Conservation (phyloP, 2,888 invertebrate species). For the Dione juno region DNA sequence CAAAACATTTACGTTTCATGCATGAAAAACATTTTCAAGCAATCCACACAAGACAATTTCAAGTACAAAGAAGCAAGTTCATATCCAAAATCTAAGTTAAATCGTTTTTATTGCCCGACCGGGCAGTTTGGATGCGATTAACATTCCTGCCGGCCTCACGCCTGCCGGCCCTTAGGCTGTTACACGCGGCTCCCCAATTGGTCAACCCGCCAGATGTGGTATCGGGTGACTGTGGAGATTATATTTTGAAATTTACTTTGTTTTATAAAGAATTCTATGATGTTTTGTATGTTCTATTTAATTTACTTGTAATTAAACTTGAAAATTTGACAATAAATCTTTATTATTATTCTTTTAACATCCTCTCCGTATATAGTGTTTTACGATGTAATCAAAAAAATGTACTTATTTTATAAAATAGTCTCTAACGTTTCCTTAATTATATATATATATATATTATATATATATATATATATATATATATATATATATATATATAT, state of each 20-base stretch:
- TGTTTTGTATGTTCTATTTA: not conserved
- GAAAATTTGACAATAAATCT: not conserved
- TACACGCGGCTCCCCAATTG: conserved; percentile 30
- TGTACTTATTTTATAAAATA: too few species aligned
- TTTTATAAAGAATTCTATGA: not conserved
- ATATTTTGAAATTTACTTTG: conserved; percentile 27
- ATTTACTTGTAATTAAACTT: not conserved
- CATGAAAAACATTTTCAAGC: not conserved
- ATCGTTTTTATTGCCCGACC: conserved; percentile 54
- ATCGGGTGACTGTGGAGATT: conserved; percentile 20
- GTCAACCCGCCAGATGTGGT: conserved; percentile 28
- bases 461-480: too few species aligned
- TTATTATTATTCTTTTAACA: too few species aligned
- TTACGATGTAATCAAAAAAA: too few species aligned
- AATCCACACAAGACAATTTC: not conserved
- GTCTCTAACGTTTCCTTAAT: too few species aligned
- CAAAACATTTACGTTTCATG: too few species aligned
- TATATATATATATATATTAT: too few species aligned
- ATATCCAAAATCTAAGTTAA: conserved; percentile 60
- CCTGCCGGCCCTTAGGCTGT: conserved; percentile 64
- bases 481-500: too few species aligned
- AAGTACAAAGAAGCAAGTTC: conserved; percentile 28
- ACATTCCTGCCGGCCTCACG: conserved; percentile 81
- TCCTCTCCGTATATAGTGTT: too few species aligned
- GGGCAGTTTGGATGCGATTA: conserved; percentile 78